These are phyloP conservation scores for Pseudoips prasinana DNA, from an alignment of 2,888 invertebrate genomes.

Conservation along the genomic window DNA sequence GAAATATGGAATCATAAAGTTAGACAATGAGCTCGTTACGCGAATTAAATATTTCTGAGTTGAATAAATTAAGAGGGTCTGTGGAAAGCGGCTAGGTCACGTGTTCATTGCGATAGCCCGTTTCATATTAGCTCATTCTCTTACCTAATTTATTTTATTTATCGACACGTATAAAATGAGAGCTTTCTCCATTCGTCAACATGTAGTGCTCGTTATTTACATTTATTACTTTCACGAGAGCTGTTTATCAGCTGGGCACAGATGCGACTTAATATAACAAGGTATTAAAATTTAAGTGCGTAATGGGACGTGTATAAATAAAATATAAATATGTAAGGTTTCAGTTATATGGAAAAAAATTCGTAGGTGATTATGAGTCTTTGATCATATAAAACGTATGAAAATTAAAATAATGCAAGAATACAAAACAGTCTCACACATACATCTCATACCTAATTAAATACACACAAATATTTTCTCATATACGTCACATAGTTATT, in stretches of 20 bases:
- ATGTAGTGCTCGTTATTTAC: conserved; percentile 10
- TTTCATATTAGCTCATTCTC: conserved; percentile 11
- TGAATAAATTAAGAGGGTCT: conserved; percentile 50
- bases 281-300: conserved; percentile 16
- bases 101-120: conserved; percentile 22
- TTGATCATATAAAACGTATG: too few relatives aligned
- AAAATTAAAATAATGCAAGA: too few relatives aligned
- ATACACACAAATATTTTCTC: too few relatives aligned
- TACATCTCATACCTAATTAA: too few relatives aligned
- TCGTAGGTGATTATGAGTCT: too few relatives aligned
- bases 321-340: too few relatives aligned
- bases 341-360: too few relatives aligned
- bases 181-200: conserved; percentile 10
- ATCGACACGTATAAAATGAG: conserved; percentile 17
- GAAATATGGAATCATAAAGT: conserved; percentile 64
- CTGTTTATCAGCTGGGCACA: conserved; percentile 18
- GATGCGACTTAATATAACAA: conserved; percentile 12
- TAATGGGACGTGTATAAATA: too few relatives aligned
- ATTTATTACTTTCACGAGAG: conserved; percentile 17
- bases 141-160: conserved; percentile 26
- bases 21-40: conserved; percentile 57
- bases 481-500: too few relatives aligned
- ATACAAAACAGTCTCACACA: too few relatives aligned
- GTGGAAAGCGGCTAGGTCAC: conserved; percentile 23
- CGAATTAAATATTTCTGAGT: conserved; percentile 54